Evolutionary conservation across 92 coral and sea anemone genomes (phyloP).

Genomic region (Phenganax subtilis): DNA sequence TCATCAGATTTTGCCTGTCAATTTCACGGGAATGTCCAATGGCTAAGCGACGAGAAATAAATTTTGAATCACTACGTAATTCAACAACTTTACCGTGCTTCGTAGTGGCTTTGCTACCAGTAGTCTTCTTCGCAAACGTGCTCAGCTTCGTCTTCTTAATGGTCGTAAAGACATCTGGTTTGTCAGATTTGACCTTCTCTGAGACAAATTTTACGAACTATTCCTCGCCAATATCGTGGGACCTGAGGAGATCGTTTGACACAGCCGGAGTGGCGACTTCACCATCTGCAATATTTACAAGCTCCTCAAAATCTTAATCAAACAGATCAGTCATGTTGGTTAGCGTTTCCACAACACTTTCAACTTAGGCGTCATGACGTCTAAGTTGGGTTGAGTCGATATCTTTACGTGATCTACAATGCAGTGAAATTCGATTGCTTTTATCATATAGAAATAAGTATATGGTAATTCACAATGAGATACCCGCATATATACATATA

Average conservation of each 20-base stretch:
- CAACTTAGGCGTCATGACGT: constrained; percentile 34
- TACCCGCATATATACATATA: not conserved
- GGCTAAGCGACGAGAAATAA: constrained; percentile 17
- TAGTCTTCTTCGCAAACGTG: constrained; percentile 22
- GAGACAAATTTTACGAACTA: constrained; percentile 5
- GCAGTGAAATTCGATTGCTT: constrained; percentile 5
- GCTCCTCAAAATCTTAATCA: constrained; percentile 24
- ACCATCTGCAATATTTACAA: constrained; percentile 19
- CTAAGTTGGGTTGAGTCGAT: constrained; percentile 34
- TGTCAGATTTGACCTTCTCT: constrained; percentile 18
- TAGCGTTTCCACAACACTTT: constrained; percentile 36
- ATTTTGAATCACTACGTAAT: constrained; percentile 6
- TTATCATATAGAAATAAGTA: not conserved
- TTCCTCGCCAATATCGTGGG: constrained; percentile 18
- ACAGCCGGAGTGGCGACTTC: constrained; percentile 1
- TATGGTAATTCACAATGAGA: not conserved
- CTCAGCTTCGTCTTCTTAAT: constrained; percentile 20
- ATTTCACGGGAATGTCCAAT: constrained; percentile 23
- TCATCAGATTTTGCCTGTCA: constrained; percentile 24
- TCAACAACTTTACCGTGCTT: constrained; percentile 19
- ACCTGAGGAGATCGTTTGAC: constrained; percentile 15
- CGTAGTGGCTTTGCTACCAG: constrained; percentile 12
- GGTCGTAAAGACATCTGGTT: constrained; percentile 7
- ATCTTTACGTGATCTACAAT: constrained; percentile 35
- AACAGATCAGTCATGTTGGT: constrained; percentile 41